Percentiles rank a stretch among this genome's conserved stretches.
Conservation (phyloP, 2,113 vertebrate species). For the Takifugu flavidus region DNA sequence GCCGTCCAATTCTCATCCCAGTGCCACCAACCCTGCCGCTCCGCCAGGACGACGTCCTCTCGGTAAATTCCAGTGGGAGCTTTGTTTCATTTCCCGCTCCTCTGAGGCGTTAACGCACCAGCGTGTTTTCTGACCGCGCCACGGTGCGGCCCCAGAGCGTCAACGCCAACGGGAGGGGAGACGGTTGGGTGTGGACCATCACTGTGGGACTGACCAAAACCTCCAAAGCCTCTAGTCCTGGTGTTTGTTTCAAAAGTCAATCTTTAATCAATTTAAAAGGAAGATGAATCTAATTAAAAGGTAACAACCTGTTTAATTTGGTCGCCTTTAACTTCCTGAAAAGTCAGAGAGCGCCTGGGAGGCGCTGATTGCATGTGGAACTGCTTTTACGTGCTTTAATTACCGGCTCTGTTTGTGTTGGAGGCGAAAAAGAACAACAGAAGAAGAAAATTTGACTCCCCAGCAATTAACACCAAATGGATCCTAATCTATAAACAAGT, state of each 20-base stretch:
- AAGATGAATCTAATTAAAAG: not conserved
- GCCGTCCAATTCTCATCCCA: conserved; percentile 49
- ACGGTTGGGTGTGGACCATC: not conserved
- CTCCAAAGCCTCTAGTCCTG: not conserved
- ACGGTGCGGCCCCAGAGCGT: not conserved
- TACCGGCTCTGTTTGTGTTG: not conserved
- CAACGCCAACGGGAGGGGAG: not conserved
- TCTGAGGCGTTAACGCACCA: conserved; percentile 4
- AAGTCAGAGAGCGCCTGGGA: not conserved
- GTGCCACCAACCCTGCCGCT: conserved; percentile 21
- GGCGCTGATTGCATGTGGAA: not conserved
- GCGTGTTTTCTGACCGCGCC: not conserved
- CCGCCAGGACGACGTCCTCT: not conserved
- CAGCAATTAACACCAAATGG: not conserved
- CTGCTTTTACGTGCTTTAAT: not conserved
- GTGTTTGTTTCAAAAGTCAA: not conserved
- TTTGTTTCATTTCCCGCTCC: conserved; percentile 17
- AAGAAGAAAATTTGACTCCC: not conserved
- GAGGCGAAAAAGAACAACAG: not conserved
- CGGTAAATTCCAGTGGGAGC: conserved; percentile 17
- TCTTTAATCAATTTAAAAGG: too few species aligned
- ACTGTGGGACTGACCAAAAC: too few species aligned
- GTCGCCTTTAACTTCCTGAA: not conserved
- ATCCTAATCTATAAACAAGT: not conserved
- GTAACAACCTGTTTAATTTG: not conserved